Conservation (phyloP, 2,113 vertebrate genomes). For the Ivindomyrus marchei region DNA sequence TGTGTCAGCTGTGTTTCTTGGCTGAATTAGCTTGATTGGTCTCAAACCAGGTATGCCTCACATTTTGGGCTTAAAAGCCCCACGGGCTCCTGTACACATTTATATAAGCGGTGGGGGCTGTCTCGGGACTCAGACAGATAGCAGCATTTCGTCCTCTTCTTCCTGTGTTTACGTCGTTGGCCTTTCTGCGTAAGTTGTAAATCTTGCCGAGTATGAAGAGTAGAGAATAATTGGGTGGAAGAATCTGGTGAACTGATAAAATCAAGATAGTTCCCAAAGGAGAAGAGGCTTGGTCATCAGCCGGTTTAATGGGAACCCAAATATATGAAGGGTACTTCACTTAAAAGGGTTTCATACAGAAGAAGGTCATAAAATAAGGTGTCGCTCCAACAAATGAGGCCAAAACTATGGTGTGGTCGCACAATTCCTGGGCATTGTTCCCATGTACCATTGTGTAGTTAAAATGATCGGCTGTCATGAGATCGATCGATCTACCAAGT, state of each 20-base stretch:
- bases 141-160: neutral
- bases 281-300: neutral
- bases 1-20: slow-evolving; percentile 19
- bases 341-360: neutral
- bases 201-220: neutral
- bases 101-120: neutral
- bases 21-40: slow-evolving; percentile 14
- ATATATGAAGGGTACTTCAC: neutral
- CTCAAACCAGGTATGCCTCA: neutral
- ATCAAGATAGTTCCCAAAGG: neutral
- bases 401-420: neutral
- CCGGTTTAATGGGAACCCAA: neutral
- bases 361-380: neutral
- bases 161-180: neutral
- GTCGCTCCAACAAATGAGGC: neutral
- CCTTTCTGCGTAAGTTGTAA: neutral
- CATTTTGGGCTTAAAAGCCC: neutral
- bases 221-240: neutral
- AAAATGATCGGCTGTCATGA: neutral
- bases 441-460: neutral
- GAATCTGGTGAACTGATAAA: neutral
- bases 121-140: neutral
- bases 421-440: neutral
- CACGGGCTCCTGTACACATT: neutral
- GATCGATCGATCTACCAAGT: neutral